Evolutionary conservation across 2,113 vertebrate species (phyloP), one percentile per base, ranked within the genome.

Genomic region (Choloepus hoffmanni): DNA sequence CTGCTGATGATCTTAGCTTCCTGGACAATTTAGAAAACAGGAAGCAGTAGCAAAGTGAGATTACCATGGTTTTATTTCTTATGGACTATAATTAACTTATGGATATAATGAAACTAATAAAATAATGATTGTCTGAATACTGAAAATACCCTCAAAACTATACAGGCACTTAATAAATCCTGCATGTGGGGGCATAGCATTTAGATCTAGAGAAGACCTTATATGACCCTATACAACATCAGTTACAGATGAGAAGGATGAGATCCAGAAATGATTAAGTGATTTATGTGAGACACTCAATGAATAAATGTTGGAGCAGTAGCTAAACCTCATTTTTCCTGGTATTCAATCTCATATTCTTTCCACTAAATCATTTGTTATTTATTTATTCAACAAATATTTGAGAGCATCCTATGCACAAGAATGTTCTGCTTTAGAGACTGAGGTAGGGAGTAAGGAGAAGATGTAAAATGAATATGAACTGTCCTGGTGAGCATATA

Each of bases 381-480:
- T 88, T 62, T 89, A 53, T 74, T 87, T 81, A 82, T 84, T 93
- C n/a, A 18, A 60, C 18, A 74, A 87, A 65, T 7, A 81, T 76
- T 55, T 40, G 73, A 43, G 2, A 4, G 2, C 63, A 33, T 60
- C 36, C 0, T 9, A 43, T 86, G 9, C 86, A 7, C 70, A 26
- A 77, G 67, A 89, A 55, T 6, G 3, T 14, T 13, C 8, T 24
- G 12, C 13, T 83, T 92, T 74, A 55, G 24, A 92, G 30, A 50
- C 6, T 60, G 53, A 81, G 21, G 16, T 73, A 3, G 55, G 48
- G 74, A 53, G 5, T 78, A 6, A 8, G 23, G n/a, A 70, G 13
- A 89, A 78, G 11, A 74, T 76, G 13, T 12, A 30, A 89, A 40
- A 73, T 55, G 28, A 86, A 30, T 50, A 89, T 40, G 9, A 72